Base-by-base conservation (phyloP, 2,113 vertebrate genomes). In the Geococcyx californianus region DNA sequence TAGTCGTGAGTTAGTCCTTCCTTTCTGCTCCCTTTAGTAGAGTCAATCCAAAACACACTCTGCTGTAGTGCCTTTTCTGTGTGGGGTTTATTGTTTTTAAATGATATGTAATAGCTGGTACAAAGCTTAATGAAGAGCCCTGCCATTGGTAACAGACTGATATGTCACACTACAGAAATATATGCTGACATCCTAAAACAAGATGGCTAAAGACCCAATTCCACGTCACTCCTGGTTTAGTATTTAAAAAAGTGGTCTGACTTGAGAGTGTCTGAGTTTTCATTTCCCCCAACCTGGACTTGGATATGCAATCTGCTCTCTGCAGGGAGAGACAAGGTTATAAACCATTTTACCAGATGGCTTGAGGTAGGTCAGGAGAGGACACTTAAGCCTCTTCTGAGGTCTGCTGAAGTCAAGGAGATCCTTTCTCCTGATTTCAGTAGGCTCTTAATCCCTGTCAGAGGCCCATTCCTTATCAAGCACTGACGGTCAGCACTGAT, bases 361-460 rank as follows among this genome's bases (percentile, higher is more conserved):
- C 88, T 66, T 56, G 36, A 73, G 64, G 77, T 66, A 40, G 92
- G 86, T 88, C 80, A 84, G 86, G 40, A 89, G 83, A 96, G 88
- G 95, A 96, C 66, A 62, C 54, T 81, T n/a, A 34, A 66, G 90
- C 63, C 51, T 74, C 20, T 77, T 95, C 62, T 56, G 55, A 70
- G 67, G 64, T n/a, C 76, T 81, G 56, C 52, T 89, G 59, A 84
- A 96, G 60, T 96, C 93, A 93, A 45, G 86, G 79, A 86, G 31
- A 55, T 74, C 40, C 59, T 92, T 94, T 96, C 60, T 90, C 59
- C 90, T 2, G 0, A 3, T 90, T 92, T 94, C 86, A 89, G 4
- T 93, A 56, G 73, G 60, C 56, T 26, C 51, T 74, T 64, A 59
- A 54, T 86, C 29, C 25, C 25, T 34, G 8, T 49, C 60, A 64